Evolutionary conservation across 1,140 invertebrate species (phyloP), one percentile per base, ranked within the genome.

Genomic region (Halyomorpha halys): DNA sequence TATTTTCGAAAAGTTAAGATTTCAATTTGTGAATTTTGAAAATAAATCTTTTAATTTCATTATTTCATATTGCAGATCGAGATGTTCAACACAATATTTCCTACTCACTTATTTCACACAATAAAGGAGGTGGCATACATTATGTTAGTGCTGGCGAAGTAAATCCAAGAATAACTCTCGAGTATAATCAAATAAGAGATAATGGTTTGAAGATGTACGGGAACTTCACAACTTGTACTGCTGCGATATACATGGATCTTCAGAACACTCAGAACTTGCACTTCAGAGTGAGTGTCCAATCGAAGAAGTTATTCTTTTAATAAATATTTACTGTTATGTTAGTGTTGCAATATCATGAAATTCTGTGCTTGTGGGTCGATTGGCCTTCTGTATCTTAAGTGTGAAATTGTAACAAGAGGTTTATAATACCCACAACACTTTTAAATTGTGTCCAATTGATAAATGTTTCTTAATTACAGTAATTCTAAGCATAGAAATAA

Each of bases 131-230:
- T 4, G 95, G 91, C 0, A 77, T 99, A 1, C 81, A 83, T 16
- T 95, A 95, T 70, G 80, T 84, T 25, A 93, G 89, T 47, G 93
- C 91, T 0, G 96, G 97, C 1, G 97, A 99, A 80, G 89, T 96
- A 0, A 97, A 95, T 72, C 97, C 97, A 0, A 84, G 90, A 45
- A 76, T 99, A 16, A 90, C 91, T 0, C 77, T 99, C 0, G 89
- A 90, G 56, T 85, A 87, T 68, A 97, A 94, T 77, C 86, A 90
- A 69, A 85, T 99, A 67, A 80, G 81, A 18, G 74, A 84, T 47
- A 99, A 99, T 74, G 96, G 97, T 47, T 77, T 85, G n/a, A 85
- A 91, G 66, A 76, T 94, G 3, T 97, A 94, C 72, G 91, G 95
- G 13, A 99, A 99, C 76, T 94, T 98, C 70, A 91, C 92, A 0